Conservation (phyloP, 2,888 invertebrate species). For the Chymomyza amoena region DNA sequence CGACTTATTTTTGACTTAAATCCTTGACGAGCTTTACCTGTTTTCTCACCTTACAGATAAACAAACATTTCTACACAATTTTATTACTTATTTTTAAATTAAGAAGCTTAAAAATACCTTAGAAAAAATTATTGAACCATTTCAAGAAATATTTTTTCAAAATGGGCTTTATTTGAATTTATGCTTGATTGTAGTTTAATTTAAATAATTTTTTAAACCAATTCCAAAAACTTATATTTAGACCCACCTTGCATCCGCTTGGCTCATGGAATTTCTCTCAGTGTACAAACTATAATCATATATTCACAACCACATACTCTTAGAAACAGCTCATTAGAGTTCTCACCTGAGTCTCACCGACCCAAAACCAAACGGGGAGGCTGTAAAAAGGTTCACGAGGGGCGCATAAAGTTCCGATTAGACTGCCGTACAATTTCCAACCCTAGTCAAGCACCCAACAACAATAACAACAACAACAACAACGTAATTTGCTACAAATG, state of each 20-base stretch:
- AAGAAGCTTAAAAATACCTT: too few species aligned
- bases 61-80: too few species aligned
- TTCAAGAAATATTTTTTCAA: too few species aligned
- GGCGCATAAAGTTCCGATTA: conserved; percentile 48
- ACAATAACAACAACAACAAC: conserved; percentile 14
- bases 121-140: too few species aligned
- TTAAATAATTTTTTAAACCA: too few species aligned
- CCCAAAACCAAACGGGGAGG: background rate
- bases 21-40: too few species aligned
- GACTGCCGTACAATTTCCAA: conserved; percentile 7
- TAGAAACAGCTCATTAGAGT: background rate
- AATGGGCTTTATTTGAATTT: too few species aligned
- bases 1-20: too few species aligned
- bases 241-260: background rate
- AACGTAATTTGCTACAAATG: conserved; percentile 55
- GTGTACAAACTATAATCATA: background rate
- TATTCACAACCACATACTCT: background rate
- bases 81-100: too few species aligned
- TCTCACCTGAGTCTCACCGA: conserved; percentile 17
- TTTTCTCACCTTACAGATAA: too few species aligned
- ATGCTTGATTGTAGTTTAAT: too few species aligned
- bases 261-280: background rate
- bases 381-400: background rate
- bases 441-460: background rate
- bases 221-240: too few species aligned